Percentiles rank a stretch among this genome's conserved stretches.
phyloP scores from a whole-genome alignment of 2,113 vertebrate genomes.

The Microtus richardsoni region DNA sequence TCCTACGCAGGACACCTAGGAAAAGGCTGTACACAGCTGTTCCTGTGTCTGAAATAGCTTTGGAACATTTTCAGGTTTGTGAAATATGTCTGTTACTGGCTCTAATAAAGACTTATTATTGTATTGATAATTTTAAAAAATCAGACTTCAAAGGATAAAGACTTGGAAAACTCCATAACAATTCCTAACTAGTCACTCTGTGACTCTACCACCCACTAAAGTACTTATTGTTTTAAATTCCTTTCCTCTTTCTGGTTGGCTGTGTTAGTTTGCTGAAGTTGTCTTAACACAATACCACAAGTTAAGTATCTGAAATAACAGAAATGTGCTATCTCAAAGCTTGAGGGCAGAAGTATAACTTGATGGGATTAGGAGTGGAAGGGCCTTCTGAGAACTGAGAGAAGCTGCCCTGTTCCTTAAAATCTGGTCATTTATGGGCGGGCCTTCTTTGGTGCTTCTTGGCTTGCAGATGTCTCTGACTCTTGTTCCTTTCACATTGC shows the following conservation, averaged over 20 bases:
- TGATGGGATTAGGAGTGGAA: background rate
- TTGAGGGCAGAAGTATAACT: background rate
- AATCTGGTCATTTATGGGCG: background rate
- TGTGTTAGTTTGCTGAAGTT: background rate
- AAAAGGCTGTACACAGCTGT: background rate
- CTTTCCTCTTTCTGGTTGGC: background rate
- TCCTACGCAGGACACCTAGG: background rate
- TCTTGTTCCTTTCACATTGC: background rate
- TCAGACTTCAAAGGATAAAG: background rate
- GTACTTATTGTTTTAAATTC: background rate
- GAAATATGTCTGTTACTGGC: background rate
- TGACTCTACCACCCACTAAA: background rate
- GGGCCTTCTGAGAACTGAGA: background rate
- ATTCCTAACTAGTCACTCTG: background rate
- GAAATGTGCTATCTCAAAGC: background rate
- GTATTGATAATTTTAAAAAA: background rate
- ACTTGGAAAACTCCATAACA: background rate
- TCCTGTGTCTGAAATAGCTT: background rate
- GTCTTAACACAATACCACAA: background rate
- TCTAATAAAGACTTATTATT: slow-evolving; percentile 25
- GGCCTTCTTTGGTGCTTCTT: background rate
- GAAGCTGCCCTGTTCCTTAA: background rate
- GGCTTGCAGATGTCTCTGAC: background rate
- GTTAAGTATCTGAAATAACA: background rate
- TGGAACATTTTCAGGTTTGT: slow-evolving; percentile 21